phyloP scores from a whole-genome alignment of 2,113 vertebrate genomes.

The Girardinichthys multiradiatus region DNA sequence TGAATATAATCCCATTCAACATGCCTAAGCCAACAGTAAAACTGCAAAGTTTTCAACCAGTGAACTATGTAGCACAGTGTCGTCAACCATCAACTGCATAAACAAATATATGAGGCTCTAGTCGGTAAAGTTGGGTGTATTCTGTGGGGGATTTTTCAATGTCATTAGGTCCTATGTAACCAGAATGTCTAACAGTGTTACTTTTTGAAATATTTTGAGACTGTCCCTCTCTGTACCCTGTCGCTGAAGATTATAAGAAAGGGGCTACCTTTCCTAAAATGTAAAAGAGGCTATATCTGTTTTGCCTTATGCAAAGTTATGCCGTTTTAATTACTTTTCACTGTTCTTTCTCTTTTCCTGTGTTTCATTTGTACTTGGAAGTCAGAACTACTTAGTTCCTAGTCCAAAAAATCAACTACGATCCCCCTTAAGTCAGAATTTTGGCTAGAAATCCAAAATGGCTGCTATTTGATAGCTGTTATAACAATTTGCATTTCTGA shows the following conservation, averaged over 20 bases:
- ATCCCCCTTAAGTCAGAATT: neutral
- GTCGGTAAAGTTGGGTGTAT: neutral
- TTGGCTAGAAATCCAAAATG: neutral
- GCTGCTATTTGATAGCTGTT: neutral
- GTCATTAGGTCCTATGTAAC: neutral
- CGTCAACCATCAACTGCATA: neutral
- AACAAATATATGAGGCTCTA: neutral
- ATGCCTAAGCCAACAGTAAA: neutral
- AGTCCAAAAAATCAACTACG: neutral
- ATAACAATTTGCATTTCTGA: neutral
- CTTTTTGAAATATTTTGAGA: neutral
- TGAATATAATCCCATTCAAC: conserved; percentile 8
- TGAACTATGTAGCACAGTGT: conserved; percentile 3
- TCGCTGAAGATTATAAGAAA: no score
- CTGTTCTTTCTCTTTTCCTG: no score
- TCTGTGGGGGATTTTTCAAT: neutral
- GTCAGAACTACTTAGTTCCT: neutral
- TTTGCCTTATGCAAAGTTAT: neutral
- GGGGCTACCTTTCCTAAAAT: neutral
- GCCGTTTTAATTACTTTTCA: neutral
- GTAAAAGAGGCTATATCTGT: neutral
- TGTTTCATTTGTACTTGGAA: neutral
- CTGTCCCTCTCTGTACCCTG: neutral
- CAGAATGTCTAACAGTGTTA: neutral
- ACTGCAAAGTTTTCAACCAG: neutral